Conservation (phyloP, 2,113 vertebrate species). For the Rhynchomys soricoides region DNA sequence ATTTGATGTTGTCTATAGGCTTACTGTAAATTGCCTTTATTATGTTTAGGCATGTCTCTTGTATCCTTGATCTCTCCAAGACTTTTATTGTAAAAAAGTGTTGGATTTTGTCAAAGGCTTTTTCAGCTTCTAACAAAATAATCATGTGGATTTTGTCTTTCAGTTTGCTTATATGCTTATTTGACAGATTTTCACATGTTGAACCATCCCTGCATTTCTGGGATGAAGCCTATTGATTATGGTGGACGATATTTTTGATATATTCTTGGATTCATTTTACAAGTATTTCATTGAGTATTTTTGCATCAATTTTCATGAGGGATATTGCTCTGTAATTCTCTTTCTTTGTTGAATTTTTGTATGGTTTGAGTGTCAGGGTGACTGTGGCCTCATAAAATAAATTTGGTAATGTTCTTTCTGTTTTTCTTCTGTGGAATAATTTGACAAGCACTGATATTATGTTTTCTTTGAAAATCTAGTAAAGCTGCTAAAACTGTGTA, state of each 20-base stretch:
- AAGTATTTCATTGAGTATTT: background rate
- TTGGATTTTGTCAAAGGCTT: background rate
- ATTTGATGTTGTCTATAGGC: background rate
- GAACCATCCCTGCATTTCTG: background rate
- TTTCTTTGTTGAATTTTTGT: background rate
- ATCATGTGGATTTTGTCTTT: background rate
- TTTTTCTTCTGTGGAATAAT: background rate
- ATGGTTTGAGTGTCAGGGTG: background rate
- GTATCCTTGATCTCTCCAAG: background rate
- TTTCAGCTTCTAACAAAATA: background rate
- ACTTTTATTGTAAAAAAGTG: background rate
- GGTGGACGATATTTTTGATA: background rate
- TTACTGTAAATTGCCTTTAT: background rate
- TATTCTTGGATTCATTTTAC: background rate
- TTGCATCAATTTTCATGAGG: background rate
- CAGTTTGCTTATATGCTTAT: background rate
- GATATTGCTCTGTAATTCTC: background rate
- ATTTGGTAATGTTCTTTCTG: background rate
- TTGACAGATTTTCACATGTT: background rate
- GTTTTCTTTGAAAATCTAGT: background rate
- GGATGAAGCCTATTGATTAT: background rate
- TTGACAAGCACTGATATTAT: background rate
- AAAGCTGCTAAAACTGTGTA: background rate
- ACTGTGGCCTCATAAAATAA: background rate
- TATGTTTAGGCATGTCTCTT: background rate